Conservation (phyloP, 2,797 vertebrate species). For the Danio kyathit region DNA sequence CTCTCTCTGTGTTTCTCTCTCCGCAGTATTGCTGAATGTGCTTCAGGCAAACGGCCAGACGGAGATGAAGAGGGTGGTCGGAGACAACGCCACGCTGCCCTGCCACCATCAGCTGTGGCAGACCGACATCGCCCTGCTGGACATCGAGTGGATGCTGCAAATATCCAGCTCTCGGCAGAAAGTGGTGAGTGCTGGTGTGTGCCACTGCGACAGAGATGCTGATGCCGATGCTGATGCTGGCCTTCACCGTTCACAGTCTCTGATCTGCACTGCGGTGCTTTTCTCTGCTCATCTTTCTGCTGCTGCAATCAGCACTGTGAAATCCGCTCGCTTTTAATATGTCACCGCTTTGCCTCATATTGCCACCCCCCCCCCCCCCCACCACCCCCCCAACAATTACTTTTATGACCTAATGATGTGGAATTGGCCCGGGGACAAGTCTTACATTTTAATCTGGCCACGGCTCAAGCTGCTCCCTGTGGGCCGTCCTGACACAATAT, state of each 20-base stretch:
- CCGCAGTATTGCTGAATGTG: slow-evolving; percentile 67
- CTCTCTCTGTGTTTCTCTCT: slow-evolving; percentile 35
- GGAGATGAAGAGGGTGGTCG: slow-evolving; percentile 89
- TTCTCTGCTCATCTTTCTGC: slow-evolving; percentile 1
- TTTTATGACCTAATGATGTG: slow-evolving; percentile 55
- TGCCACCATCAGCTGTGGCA: slow-evolving; percentile 90
- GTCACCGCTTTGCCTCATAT: slow-evolving; percentile 1
- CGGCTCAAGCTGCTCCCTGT: slow-evolving; percentile 36
- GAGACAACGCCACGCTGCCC: slow-evolving; percentile 90
- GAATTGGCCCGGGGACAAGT: slow-evolving; percentile 50
- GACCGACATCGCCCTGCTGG: slow-evolving; percentile 84
- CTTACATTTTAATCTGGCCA: slow-evolving; percentile 57
- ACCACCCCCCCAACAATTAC: slow-evolving; percentile 40
- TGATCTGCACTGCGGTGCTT: slow-evolving; percentile 48
- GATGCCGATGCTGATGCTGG: not conserved
- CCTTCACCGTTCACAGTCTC: slow-evolving; percentile 1
- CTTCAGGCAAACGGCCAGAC: slow-evolving; percentile 79
- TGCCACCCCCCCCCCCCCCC: not conserved
- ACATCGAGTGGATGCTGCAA: slow-evolving; percentile 93
- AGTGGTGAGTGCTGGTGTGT: slow-evolving; percentile 79
- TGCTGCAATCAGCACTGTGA: slow-evolving; percentile 25
- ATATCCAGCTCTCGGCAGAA: slow-evolving; percentile 84
- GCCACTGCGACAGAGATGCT: slow-evolving; percentile 24
- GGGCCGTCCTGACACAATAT: slow-evolving; percentile 36
- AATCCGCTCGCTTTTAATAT: slow-evolving; percentile 28